Percentiles rank a stretch among this genome's conserved stretches.
phyloP scores from a whole-genome alignment of 2,113 vertebrate genomes.

The Romanogobio albipinnatus region DNA sequence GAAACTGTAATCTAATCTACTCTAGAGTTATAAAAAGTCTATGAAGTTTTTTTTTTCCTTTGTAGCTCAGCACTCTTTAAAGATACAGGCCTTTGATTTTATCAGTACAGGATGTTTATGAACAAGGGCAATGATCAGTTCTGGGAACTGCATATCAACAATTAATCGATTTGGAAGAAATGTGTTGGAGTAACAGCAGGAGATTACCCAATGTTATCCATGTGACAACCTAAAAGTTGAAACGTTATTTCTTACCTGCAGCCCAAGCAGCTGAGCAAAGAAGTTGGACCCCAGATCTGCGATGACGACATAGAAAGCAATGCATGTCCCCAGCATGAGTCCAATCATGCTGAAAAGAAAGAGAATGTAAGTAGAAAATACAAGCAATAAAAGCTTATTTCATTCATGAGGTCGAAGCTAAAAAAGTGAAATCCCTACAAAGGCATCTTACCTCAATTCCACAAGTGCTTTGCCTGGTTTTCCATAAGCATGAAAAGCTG shows the following conservation, averaged over 20 bases:
- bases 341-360: constrained; percentile 86
- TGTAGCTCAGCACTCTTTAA: background rate
- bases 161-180: background rate
- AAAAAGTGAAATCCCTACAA: background rate
- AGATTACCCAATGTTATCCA: background rate
- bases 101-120: background rate
- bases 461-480: constrained; percentile 93
- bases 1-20: constrained; percentile 1
- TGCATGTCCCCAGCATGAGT: constrained; percentile 96
- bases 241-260: constrained; percentile 79
- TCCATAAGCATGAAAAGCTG: constrained; percentile 95
- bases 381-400: background rate
- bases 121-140: background rate
- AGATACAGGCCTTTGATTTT: background rate
- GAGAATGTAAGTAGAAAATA: background rate
- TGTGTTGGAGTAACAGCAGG: background rate
- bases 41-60: background rate
- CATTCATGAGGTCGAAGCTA: background rate
- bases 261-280: constrained; percentile 88
- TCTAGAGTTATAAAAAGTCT: background rate
- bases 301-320: constrained; percentile 98
- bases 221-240: background rate
- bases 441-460: constrained; percentile 85
- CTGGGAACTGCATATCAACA: background rate
- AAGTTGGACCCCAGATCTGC: constrained; percentile 95